Evolutionary conservation across 1,140 invertebrate genomes (phyloP).

Genomic region (Zaprionus vittiger): DNA sequence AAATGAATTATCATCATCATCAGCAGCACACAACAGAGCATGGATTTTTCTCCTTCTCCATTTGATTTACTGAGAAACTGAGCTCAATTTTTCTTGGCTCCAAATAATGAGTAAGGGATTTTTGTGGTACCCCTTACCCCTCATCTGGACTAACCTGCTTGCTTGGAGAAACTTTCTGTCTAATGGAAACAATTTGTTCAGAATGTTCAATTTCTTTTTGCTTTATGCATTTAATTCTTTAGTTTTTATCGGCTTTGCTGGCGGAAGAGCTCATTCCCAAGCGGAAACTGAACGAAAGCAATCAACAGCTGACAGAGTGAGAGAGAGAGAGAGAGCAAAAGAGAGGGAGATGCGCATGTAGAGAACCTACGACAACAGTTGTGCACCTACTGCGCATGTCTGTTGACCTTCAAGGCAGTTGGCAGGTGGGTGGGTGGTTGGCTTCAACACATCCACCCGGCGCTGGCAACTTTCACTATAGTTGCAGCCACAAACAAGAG

Average conservation of each 20-base stretch:
- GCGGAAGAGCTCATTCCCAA: slow-evolving; percentile 57
- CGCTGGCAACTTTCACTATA: slow-evolving; percentile 47
- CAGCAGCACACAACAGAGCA: slow-evolving; percentile 3
- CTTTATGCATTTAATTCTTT: slow-evolving; percentile 10
- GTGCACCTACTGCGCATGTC: slow-evolving; percentile 59
- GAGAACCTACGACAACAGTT: slow-evolving; percentile 76
- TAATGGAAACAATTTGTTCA: slow-evolving; percentile 52
- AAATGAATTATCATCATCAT: slow-evolving; percentile 73
- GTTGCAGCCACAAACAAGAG: slow-evolving; percentile 6
- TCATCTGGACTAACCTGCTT: slow-evolving; percentile 44
- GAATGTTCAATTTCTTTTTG: slow-evolving; percentile 31
- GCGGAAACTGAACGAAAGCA: slow-evolving; percentile 56
- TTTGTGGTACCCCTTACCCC: not conserved
- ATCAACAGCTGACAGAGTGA: slow-evolving; percentile 57
- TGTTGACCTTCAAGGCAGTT: slow-evolving; percentile 64
- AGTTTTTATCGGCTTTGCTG: slow-evolving; percentile 41
- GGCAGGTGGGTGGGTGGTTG: not conserved
- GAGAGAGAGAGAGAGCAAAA: not conserved
- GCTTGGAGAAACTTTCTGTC: slow-evolving; percentile 50
- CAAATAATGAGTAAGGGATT: slow-evolving; percentile 61
- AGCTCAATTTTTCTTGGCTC: slow-evolving; percentile 38
- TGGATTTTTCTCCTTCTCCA: slow-evolving; percentile 21
- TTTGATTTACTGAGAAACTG: slow-evolving; percentile 30
- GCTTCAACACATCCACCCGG: not conserved
- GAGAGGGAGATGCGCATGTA: not conserved